Conservation (phyloP, 2,797 vertebrate genomes). For the Falco peregrinus region DNA sequence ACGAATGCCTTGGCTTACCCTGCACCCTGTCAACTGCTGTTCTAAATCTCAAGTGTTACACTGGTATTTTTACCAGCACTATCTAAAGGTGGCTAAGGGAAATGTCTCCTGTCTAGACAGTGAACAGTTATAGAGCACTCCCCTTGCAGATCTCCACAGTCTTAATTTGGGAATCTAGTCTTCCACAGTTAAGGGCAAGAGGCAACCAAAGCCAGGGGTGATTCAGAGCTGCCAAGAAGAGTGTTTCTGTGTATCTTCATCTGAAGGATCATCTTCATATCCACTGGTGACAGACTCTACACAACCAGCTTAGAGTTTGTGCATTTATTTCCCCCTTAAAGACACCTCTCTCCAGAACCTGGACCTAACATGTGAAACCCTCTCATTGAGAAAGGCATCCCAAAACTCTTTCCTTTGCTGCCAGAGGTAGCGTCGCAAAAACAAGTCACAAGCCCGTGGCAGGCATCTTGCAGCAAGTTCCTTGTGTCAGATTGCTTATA, state of each 20-base stretch:
- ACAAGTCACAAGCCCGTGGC: neutral
- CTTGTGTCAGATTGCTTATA: neutral
- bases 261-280: neutral
- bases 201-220: neutral
- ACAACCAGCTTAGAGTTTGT: neutral
- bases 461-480: neutral
- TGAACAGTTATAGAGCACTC: neutral
- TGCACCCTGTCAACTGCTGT: neutral
- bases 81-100: neutral
- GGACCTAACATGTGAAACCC: neutral
- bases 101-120: neutral
- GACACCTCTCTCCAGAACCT: neutral
- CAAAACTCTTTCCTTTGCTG: neutral
- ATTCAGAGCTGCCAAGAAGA: neutral
- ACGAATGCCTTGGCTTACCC: neutral
- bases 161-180: neutral
- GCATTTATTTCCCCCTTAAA: neutral
- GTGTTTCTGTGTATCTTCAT: neutral
- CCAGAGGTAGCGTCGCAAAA: neutral
- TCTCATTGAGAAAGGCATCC: neutral
- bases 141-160: neutral
- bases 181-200: neutral
- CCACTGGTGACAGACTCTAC: too few relatives aligned
- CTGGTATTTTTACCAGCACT: neutral
- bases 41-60: neutral